Conservation (phyloP, 2,888 invertebrate genomes). For the Tiliacea aurago region DNA sequence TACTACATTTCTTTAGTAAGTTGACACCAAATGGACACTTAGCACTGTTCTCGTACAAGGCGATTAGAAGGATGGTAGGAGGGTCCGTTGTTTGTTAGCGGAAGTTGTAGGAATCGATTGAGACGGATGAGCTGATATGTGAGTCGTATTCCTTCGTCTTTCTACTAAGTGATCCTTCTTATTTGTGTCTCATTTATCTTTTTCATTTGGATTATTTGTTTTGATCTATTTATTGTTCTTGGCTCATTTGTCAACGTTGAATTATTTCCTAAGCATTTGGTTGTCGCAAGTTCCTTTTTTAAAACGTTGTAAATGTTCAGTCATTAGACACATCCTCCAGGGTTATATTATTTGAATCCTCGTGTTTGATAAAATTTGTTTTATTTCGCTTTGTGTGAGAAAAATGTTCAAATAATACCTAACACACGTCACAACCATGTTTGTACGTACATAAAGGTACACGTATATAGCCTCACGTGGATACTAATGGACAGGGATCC, state of each 20-base stretch:
- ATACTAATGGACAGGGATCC: constrained; percentile 73
- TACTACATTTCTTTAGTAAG: constrained; percentile 6
- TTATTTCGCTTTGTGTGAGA: not conserved
- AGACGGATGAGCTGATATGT: constrained; percentile 45
- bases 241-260: not conserved
- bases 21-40: constrained; percentile 23
- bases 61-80: constrained; percentile 18
- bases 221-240: constrained; percentile 29
- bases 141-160: constrained; percentile 7
- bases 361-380: not conserved
- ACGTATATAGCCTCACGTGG: constrained; percentile 60
- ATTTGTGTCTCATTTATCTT: constrained; percentile 35
- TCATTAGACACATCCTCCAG: not conserved
- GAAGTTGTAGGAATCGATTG: constrained; percentile 49
- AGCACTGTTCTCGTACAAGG: not conserved
- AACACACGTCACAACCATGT: constrained; percentile 4
- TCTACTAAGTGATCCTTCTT: constrained; percentile 43
- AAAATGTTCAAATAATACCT: not conserved
- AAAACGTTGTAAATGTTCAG: not conserved
- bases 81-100: constrained; percentile 31
- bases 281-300: not conserved
- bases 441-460: constrained; percentile 7
- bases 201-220: constrained; percentile 26
- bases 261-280: not conserved
- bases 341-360: not conserved